Evolutionary conservation across 2,888 invertebrate species (phyloP).

Genomic region (Lepidocyrtinus sp.): DNA sequence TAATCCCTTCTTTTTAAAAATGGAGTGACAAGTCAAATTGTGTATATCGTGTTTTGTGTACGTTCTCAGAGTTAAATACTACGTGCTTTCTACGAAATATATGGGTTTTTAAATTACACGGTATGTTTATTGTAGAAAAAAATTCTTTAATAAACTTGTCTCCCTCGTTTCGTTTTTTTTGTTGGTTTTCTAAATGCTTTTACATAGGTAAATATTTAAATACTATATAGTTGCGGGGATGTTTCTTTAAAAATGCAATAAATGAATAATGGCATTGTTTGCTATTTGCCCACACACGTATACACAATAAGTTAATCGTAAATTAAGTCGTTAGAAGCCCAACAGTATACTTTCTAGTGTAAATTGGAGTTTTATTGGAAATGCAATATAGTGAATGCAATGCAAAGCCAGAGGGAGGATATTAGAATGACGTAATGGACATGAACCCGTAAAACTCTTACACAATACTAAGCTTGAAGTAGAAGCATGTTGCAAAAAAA

Average conservation of each 20-base stretch:
- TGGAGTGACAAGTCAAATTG: conserved; percentile 41
- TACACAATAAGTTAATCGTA: not conserved
- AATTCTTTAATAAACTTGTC: not conserved
- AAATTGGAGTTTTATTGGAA: not conserved
- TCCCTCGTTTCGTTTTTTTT: not conserved
- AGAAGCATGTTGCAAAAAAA: no score
- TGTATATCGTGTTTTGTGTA: conserved; percentile 35
- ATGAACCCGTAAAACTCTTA: not conserved
- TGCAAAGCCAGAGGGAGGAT: not conserved
- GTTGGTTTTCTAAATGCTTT: no score
- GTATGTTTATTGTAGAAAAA: not conserved
- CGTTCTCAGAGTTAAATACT: conserved; percentile 23
- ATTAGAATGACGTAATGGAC: not conserved
- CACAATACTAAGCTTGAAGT: no score
- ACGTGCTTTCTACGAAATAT: not conserved
- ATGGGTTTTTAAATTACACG: conserved; percentile 27
- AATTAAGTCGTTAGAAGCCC: not conserved
- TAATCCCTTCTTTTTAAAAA: conserved; percentile 47
- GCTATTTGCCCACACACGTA: not conserved
- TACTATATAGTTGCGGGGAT: not conserved
- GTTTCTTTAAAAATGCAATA: not conserved
- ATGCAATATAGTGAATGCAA: not conserved
- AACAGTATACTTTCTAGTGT: not conserved
- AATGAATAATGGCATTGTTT: not conserved
- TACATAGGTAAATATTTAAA: not conserved